Base-by-base conservation (phyloP, 2,797 vertebrate genomes). In the Atherinosoma microstoma region DNA sequence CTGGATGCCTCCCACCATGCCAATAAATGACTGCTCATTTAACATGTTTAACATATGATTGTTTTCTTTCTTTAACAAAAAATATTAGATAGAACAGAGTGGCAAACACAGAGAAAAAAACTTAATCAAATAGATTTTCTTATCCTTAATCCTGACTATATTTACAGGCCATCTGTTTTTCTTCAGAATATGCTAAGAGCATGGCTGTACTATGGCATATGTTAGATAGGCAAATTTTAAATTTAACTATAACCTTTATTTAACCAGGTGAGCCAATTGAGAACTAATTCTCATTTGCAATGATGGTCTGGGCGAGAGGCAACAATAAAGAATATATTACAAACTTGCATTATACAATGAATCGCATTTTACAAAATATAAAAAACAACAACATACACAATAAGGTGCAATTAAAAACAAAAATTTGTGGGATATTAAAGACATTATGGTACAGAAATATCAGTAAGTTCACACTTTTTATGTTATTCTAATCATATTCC, bases 1-100 rank as follows among this genome's bases (percentile, higher is more conserved):
- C 70, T 76, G 58, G 70, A 83, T 29, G 32, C 51, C 65, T 75
- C 58, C 67, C 67, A 53, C 47, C 38, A 73, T 58, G 10, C n/a
- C 0, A 16, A 61, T 51, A 81, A 75, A 78, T 58, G 18, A 49
- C 20, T 49, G 42, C 61, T 72, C 18, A 64, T 36, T 73, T 51
- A 66, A 58, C 54, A 56, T 57, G 38, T 67, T 75, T 36, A 51
- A 35, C 51, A 40, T 4, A 10, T 6, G 8, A 53, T 10, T 64
- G 66, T 76, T 53, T 70, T 16, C 51, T 53, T 3, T 16, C 6
- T 20, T 7, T 5, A 8, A 8, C 13, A 6, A 42, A 40, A 42
- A 42, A 42, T 6, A 32, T 32, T 32, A 64, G 29, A 66, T 32
- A 45, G 9, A 66, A 9, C 0, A 67, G 51, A 13, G 11, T 12